Evolutionary conservation across 2,888 invertebrate genomes (phyloP).

Genomic region (Brachylomia viminalis): DNA sequence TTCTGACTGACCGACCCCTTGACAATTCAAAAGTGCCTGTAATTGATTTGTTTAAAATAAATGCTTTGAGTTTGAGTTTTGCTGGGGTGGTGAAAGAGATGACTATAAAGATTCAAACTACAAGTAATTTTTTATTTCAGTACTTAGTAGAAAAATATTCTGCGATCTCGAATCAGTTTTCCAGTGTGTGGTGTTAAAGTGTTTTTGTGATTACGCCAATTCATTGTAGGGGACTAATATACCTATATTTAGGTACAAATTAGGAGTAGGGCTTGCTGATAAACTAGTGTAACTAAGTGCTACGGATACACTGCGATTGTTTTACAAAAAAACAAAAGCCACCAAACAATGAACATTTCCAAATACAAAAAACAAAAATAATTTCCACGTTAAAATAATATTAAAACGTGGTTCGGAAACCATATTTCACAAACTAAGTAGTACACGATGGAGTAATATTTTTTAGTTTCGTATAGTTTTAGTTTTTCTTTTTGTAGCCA

Average conservation of each 20-base stretch:
- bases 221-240: not conserved
- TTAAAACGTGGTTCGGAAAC: not conserved
- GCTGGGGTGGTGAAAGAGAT: not conserved
- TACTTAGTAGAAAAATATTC: not conserved
- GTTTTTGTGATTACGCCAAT: not conserved
- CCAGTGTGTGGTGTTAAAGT: not conserved
- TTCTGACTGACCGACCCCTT: too few relatives aligned
- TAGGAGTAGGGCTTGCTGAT: not conserved
- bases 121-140: not conserved
- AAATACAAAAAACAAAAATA: conserved; percentile 1
- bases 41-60: too few relatives aligned
- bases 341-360: not conserved
- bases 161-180: not conserved
- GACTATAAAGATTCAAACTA: not conserved
- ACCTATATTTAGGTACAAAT: not conserved
- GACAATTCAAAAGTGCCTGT: too few relatives aligned
- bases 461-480: conserved; percentile 27
- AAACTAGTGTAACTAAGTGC: not conserved
- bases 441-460: conserved; percentile 1
- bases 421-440: conserved; percentile 11
- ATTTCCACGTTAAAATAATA: conserved; percentile 1
- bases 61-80: too few relatives aligned
- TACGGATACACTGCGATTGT: not conserved
- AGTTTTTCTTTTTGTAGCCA: not conserved
- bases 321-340: not conserved